A percentile compares a stretch with the other conserved stretches of the same genome.
phyloP scores from a whole-genome alignment of 37 sponge, comb jelly and placozoan species.

The Spongia lamella region DNA sequence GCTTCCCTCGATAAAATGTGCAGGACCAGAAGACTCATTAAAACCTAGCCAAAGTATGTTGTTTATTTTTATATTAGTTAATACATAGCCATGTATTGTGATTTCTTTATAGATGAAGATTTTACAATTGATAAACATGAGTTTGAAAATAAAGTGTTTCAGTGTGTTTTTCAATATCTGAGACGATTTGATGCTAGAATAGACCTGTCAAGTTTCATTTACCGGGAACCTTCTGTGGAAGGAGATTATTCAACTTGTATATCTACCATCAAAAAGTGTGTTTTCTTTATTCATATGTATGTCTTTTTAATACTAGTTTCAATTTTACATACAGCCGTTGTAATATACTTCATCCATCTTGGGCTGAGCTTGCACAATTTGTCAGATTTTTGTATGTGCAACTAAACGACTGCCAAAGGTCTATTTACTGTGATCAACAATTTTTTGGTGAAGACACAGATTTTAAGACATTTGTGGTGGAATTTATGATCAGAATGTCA shows the following conservation, averaged over 20 bases:
- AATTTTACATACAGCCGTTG: constrained; percentile 34
- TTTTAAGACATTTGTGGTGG: constrained; percentile 87
- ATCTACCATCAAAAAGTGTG: constrained; percentile 31
- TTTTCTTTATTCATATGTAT: neutral
- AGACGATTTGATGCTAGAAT: constrained; percentile 1
- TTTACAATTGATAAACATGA: constrained; percentile 58
- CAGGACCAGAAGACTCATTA: constrained; percentile 18
- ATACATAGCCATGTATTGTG: too few species aligned
- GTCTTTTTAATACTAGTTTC: too few species aligned
- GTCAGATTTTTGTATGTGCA: constrained; percentile 82
- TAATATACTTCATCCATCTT: constrained; percentile 75
- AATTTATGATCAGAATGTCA: constrained; percentile 92
- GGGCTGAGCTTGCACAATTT: constrained; percentile 82
- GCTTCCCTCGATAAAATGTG: constrained; percentile 40
- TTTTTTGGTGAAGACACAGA: constrained; percentile 56
- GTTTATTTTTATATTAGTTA: too few species aligned
- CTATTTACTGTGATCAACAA: constrained; percentile 57
- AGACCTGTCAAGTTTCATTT: constrained; percentile 57
- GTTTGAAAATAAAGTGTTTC: constrained; percentile 47
- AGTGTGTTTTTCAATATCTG: constrained; percentile 74
- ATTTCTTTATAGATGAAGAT: neutral
- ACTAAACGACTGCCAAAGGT: constrained; percentile 67
- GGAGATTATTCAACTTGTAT: constrained; percentile 43
- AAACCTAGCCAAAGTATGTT: neutral
- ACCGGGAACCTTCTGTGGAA: constrained; percentile 8